Evolutionary conservation across 2,797 vertebrate species (phyloP).

Genomic region (Rallus crepitans): DNA sequence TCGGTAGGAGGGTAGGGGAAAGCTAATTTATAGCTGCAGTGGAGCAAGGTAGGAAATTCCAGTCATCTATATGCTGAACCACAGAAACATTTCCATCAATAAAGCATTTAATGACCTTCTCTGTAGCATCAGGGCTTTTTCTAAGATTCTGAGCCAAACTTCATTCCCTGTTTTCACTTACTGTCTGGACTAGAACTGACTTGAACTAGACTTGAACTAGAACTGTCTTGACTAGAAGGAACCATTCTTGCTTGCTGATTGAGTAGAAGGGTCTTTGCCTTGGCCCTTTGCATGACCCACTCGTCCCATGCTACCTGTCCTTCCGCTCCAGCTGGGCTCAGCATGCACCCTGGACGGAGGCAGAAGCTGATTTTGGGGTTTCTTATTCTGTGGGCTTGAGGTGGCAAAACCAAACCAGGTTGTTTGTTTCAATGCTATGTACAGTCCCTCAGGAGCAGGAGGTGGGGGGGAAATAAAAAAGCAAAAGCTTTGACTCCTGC

Average conservation of each 20-base stretch:
- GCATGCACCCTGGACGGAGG: not conserved
- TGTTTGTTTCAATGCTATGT: not conserved
- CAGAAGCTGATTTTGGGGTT: not conserved
- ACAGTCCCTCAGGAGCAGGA: not conserved
- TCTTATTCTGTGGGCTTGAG: not conserved
- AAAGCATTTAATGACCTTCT: not conserved
- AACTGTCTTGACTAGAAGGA: not conserved
- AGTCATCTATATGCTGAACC: not conserved
- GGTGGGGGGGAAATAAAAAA: not conserved
- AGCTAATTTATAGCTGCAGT: not conserved
- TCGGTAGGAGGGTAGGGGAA: not conserved
- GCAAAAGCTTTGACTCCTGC: not conserved
- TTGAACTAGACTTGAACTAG: no score
- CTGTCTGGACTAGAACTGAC: not conserved
- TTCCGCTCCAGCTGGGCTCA: not conserved
- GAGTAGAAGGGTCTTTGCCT: not conserved
- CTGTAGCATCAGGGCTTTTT: not conserved
- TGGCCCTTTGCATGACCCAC: not conserved
- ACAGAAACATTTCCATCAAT: not conserved
- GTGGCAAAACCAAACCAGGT: not conserved
- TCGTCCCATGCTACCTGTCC: not conserved
- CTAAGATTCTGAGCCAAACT: not conserved
- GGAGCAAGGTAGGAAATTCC: constrained; percentile 20
- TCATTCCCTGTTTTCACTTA: not conserved
- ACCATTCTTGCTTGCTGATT: not conserved